phyloP scores from a whole-genome alignment of 2,888 invertebrate genomes.

The Watsonalla binaria region DNA sequence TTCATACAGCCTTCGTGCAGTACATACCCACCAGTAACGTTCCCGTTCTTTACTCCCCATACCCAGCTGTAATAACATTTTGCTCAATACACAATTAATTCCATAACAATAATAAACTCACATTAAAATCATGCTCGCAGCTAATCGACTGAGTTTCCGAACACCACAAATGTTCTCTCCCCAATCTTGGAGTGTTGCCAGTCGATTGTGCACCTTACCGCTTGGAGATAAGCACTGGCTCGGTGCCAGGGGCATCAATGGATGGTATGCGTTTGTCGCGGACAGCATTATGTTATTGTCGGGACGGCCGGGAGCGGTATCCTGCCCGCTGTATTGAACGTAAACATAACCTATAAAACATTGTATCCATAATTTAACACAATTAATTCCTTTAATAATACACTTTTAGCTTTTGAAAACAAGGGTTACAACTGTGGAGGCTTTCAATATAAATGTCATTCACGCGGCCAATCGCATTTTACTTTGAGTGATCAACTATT shows the following conservation, averaged over 20 bases:
- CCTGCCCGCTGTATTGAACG: not conserved
- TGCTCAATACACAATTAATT: conserved; percentile 6
- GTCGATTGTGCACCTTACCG: conserved; percentile 4
- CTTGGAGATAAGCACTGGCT: conserved; percentile 15
- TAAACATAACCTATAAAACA: not conserved
- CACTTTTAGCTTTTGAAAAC: no score
- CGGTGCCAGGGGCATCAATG: conserved; percentile 22
- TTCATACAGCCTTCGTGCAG: no score
- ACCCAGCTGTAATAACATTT: conserved; percentile 3
- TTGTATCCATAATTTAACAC: no score
- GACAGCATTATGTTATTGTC: conserved; percentile 9
- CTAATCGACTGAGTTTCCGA: conserved; percentile 28
- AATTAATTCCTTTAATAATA: no score
- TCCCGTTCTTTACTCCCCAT: not conserved
- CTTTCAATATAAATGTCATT: no score
- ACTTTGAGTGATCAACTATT: no score
- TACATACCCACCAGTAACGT: not conserved
- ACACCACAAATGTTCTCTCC: conserved; percentile 23
- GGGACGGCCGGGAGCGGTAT: conserved; percentile 1
- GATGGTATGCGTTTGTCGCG: conserved; percentile 17
- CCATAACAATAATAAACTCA: conserved; percentile 22
- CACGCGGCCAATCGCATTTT: no score
- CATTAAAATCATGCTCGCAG: conserved; percentile 19
- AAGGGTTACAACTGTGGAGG: no score
- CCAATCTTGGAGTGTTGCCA: not conserved